These are phyloP conservation scores for Oriolus oriolus DNA, from an alignment of 2,113 vertebrate species.

Conservation along the genomic window DNA sequence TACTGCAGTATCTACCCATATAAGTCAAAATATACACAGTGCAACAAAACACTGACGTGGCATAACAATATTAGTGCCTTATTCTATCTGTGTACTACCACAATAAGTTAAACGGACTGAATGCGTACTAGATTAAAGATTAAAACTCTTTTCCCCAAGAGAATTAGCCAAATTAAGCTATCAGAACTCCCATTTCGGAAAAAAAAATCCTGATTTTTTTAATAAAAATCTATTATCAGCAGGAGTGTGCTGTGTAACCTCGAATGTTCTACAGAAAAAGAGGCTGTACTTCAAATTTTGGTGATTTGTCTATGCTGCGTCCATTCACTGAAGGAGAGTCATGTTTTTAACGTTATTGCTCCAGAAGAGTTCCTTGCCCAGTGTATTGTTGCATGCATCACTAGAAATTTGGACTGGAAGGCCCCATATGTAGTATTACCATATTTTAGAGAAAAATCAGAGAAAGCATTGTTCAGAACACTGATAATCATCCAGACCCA, in stretches of 20 bases:
- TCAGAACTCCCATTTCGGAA: neutral
- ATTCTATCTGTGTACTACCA: neutral
- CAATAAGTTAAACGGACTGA: neutral
- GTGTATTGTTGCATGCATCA: fast-evolving
- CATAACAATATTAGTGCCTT: neutral
- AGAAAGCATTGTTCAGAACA: neutral
- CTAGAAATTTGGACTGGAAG: neutral
- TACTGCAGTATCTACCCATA: neutral
- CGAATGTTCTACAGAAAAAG: neutral
- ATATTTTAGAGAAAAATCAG: neutral
- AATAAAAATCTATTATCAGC: neutral
- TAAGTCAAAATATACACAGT: neutral
- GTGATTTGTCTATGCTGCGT: neutral
- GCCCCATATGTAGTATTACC: fast-evolving
- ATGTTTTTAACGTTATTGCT: neutral
- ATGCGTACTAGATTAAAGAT: neutral
- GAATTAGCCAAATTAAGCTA: neutral
- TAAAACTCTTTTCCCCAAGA: neutral
- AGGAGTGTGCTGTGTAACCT: neutral
- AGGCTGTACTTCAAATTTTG: neutral
- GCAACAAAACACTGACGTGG: neutral
- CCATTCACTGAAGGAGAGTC: neutral
- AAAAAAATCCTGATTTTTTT: neutral
- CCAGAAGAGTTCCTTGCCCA: neutral
- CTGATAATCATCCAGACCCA: neutral